Conservation (phyloP, 2,797 vertebrate species). For the Gymnothorax reevesii region DNA sequence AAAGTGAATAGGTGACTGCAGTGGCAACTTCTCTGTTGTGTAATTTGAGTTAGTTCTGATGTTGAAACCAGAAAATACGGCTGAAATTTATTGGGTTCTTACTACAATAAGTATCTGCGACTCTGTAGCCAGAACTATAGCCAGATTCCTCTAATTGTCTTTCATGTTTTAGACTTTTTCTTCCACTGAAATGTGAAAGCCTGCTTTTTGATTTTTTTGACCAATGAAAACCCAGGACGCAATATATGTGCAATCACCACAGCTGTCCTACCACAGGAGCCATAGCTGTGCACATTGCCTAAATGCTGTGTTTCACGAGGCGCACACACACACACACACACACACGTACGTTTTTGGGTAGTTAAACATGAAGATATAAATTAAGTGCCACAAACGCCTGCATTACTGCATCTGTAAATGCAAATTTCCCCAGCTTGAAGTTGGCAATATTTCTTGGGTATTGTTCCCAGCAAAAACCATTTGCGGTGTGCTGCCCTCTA, state of each 20-base stretch:
- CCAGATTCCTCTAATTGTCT: background rate
- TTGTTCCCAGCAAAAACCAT: background rate
- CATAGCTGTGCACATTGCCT: background rate
- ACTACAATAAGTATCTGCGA: background rate
- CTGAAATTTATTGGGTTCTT: background rate
- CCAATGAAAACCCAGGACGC: background rate
- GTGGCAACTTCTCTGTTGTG: background rate
- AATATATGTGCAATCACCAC: background rate
- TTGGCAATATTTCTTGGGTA: background rate
- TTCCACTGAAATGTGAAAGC: background rate
- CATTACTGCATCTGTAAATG: background rate
- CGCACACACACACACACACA: no score
- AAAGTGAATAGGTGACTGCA: background rate
- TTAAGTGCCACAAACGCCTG: background rate
- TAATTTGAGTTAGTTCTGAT: background rate
- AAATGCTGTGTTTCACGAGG: background rate
- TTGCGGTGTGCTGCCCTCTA: slow-evolving; percentile 14
- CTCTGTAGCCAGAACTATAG: background rate
- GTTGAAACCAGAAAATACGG: background rate
- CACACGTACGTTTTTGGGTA: background rate
- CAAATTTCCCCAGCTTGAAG: background rate
- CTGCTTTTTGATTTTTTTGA: background rate
- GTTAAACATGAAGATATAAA: background rate
- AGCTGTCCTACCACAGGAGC: background rate
- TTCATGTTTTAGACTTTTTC: background rate